These are phyloP conservation scores for Meles meles DNA, from an alignment of 2,113 vertebrate species.

Conservation along the genomic window DNA sequence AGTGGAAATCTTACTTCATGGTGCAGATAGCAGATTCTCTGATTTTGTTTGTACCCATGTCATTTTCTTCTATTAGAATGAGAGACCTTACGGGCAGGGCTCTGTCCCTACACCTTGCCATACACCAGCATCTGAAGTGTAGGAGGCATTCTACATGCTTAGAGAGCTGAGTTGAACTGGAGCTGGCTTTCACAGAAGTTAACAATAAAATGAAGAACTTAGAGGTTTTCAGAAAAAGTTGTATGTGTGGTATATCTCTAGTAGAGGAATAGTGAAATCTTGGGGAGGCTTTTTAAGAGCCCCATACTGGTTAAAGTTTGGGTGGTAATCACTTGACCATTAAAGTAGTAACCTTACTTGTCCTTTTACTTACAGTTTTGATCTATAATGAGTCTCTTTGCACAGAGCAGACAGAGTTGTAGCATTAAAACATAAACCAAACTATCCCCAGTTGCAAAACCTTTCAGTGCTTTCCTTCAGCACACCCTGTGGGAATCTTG, in stretches of 20 bases:
- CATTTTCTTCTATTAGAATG: not conserved
- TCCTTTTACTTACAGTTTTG: not conserved
- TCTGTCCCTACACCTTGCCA: not conserved
- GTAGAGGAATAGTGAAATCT: not conserved
- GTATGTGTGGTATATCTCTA: not conserved
- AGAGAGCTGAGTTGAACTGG: not conserved
- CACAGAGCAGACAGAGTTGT: not conserved
- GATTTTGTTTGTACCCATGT: not conserved
- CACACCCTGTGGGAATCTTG: too few relatives aligned
- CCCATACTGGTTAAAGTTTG: not conserved
- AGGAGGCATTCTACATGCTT: not conserved
- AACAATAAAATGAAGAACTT: not conserved
- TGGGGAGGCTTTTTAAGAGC: not conserved
- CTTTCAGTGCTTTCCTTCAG: not conserved
- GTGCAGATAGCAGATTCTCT: not conserved
- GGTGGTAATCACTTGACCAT: not conserved
- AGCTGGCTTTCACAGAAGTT: not conserved
- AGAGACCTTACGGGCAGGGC: not conserved
- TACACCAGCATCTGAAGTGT: not conserved
- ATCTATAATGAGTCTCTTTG: not conserved
- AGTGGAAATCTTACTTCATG: not conserved
- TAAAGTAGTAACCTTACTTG: too few relatives aligned
- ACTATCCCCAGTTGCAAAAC: not conserved
- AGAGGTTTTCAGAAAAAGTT: not conserved
- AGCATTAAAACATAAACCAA: not conserved